Conservation (phyloP, 1,140 invertebrate genomes). For the Drosophila insularis region DNA sequence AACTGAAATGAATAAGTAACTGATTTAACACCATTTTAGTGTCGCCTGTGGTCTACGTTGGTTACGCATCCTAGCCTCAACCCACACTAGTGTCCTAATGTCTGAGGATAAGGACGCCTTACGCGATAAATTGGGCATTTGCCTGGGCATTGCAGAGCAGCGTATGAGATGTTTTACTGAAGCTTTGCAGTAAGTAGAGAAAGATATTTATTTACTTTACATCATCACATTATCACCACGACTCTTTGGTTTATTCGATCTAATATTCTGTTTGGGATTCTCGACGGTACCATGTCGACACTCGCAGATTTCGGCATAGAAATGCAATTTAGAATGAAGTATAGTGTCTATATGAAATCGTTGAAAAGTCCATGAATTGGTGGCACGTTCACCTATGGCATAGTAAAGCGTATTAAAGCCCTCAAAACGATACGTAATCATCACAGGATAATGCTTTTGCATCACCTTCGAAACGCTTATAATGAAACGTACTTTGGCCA, state of each 20-base stretch:
- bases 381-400: slow-evolving; percentile 50
- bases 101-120: slow-evolving; percentile 72
- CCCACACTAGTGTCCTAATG: slow-evolving; percentile 86
- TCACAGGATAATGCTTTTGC: slow-evolving; percentile 53
- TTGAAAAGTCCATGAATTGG: slow-evolving; percentile 43
- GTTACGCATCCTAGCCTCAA: slow-evolving; percentile 85
- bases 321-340: slow-evolving; percentile 57
- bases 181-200: slow-evolving; percentile 64
- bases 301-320: slow-evolving; percentile 59
- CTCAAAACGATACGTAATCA: slow-evolving; percentile 74
- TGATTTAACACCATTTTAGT: slow-evolving; percentile 77
- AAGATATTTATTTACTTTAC: neutral
- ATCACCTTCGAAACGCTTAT: slow-evolving; percentile 52
- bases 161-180: slow-evolving; percentile 84
- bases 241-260: neutral
- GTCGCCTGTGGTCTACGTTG: slow-evolving; percentile 85
- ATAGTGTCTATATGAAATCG: slow-evolving; percentile 71
- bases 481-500: slow-evolving; percentile 71
- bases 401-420: slow-evolving; percentile 64
- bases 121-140: slow-evolving; percentile 83
- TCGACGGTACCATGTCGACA: slow-evolving; percentile 65
- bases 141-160: slow-evolving; percentile 85
- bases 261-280: slow-evolving; percentile 38
- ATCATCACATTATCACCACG: neutral
- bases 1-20: neutral